Evolutionary conservation across 2,888 invertebrate genomes (phyloP).

Genomic region (Tachina grossa): DNA sequence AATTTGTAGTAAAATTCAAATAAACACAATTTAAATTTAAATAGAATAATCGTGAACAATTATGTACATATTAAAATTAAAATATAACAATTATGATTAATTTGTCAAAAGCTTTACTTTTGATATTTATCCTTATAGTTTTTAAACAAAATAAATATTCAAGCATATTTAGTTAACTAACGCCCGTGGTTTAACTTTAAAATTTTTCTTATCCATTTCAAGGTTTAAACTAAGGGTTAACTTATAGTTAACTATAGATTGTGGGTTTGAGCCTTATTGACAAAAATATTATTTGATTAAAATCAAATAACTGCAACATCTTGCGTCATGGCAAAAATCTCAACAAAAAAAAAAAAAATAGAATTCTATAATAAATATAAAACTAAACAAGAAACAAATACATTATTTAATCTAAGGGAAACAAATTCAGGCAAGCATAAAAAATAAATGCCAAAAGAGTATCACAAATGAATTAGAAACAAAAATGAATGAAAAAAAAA

Average conservation of each 20-base stretch:
- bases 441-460: conserved; percentile 12
- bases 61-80: no score
- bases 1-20: no score
- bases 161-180: not conserved
- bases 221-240: no score
- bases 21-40: no score
- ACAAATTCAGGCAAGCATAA: not conserved
- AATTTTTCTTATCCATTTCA: no score
- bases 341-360: no score
- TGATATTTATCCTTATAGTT: no score
- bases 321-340: not conserved
- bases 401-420: not conserved
- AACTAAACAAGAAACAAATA: conserved; percentile 8
- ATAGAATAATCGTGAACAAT: no score
- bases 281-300: conserved; percentile 15
- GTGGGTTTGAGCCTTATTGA: not conserved
- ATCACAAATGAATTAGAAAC: not conserved
- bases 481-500: not conserved
- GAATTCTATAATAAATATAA: not conserved
- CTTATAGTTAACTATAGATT: no score
- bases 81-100: no score
- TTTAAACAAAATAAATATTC: not conserved
- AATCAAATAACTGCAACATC: not conserved
- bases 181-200: no score
- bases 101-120: no score